Evolutionary conservation across 2,797 vertebrate genomes (phyloP), one percentile per base, ranked within the genome.

Genomic region (Tarsius wallacei): DNA sequence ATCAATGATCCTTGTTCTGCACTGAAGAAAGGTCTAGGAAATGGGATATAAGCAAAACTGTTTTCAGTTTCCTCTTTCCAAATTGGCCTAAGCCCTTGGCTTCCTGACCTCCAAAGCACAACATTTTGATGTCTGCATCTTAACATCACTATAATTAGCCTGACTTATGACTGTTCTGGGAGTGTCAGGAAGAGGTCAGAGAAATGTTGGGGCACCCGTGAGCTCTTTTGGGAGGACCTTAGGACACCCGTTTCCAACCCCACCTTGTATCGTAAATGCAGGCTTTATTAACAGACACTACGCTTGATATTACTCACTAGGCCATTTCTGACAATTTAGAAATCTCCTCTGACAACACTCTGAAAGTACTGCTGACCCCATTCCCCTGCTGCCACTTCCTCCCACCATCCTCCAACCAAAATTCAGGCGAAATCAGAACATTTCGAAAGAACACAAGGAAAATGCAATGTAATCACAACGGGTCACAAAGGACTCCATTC

Each of bases 401-500:
- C 87, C 57, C 64, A 42, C 61, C 66, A 36, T 7, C 53, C 47
- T 90, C 42, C 64, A 84, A 66, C 16, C n/a, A 88, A 88, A 83
- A 90, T 55, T 24, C 93, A 94, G 95, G 74, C 78, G 10, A 57
- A 86, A 73, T 89, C 64, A 36, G 81, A 90, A 88, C 12, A 22
- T 83, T 97, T 36, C 51, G 66, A 87, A 91, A 95, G 80, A 91
- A 74, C 86, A 82, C 49, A 64, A 70, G 78, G 78, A 96, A 93
- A 96, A 87, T 77, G 86, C 64, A 78, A 87, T 57, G 33, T 51
- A 92, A 96, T 95, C 93, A 73, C 66, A 93, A 82, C 0, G 0
- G 85, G 93, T 93, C 93, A 96, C 91, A 80, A 77, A 96, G 78
- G 96, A 96, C 71, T 95, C 83, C 66, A 81, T 93, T 91, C 51